Percentiles rank a stretch among this genome's conserved stretches.
phyloP scores from a whole-genome alignment of 1,140 invertebrate genomes.

The Drosophila cardini region DNA sequence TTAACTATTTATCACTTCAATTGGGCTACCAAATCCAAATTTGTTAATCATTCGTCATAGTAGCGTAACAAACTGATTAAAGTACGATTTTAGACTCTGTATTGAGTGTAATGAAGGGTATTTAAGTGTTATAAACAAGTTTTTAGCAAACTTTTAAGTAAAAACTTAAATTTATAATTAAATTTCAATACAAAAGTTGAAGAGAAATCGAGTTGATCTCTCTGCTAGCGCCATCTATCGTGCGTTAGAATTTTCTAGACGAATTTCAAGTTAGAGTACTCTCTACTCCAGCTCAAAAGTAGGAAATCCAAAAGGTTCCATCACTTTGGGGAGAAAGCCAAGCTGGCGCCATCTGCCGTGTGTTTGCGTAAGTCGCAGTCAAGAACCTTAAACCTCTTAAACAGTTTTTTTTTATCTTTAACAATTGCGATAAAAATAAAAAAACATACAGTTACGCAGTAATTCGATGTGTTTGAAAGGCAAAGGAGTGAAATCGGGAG shows the following conservation, averaged over 20 bases:
- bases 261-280: too few relatives aligned
- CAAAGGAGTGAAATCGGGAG: not conserved
- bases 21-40: slow-evolving; percentile 2
- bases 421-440: not conserved
- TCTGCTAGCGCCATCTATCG: too few relatives aligned
- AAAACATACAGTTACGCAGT: not conserved
- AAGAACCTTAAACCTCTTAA: not conserved
- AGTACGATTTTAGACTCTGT: not conserved
- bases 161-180: too few relatives aligned
- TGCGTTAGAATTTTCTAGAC: too few relatives aligned
- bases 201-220: too few relatives aligned
- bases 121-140: not conserved
- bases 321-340: not conserved
- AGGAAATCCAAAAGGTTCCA: not conserved
- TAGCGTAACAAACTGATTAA: not conserved
- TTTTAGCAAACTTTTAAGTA: too few relatives aligned
- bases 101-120: not conserved
- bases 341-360: not conserved
- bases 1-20: slow-evolving; percentile 5
- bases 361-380: not conserved
- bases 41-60: not conserved
- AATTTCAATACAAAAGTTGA: too few relatives aligned
- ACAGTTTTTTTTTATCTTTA: not conserved
- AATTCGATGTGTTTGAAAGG: not conserved
- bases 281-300: too few relatives aligned